Base-by-base conservation (phyloP, 2,888 invertebrate species). In the Phlogophora meticulosa region DNA sequence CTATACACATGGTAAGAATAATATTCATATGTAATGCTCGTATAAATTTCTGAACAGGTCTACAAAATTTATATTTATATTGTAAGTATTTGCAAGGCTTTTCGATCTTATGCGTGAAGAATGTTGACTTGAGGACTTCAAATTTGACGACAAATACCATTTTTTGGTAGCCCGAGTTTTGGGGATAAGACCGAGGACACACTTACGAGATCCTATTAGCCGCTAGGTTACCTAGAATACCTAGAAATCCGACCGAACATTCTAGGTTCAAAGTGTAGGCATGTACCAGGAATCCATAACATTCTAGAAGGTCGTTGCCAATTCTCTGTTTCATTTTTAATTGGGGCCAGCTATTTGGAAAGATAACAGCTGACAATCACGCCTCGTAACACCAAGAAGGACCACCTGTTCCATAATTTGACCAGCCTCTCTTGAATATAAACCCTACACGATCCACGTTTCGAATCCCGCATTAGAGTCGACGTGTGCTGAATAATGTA, bases 401-500 rank as follows among this genome's bases (percentile, higher is more conserved):
- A 34, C 4, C 13, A 7, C n/a, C n/a, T n/a, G n/a, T n/a, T 40
- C 20, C 13, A 36, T 0, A 15, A n/a, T 24, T 11, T 51, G 13
- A 49, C 17, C 45, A n/a, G 38, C 11, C 20, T 65, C 11, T n/a
- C 10, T 20, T 20, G 9, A 53, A 36, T 32, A 45, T 2, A 13
- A 36, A 4, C n/a, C 17, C 28, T 4, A 38, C 38, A 9, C 15
- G 7, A 42, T 7, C 49, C 75, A 68, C 46, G 56, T 36, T 53
- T 11, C 0, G 7, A 38, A 55, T 59, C 42, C 48, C 38, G 38
- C 62, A 59, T 71, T 56, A 45, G 24, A 34, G 10, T 2, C 72
- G 57, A 64, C 74, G 59, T 76, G 46, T 32, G 7, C 52, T 76
- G 77, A 74, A 75, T 75, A 57, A 64, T 59, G 56, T 45, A 72